A percentile compares a stretch with the other conserved stretches of the same genome.
phyloP scores from a whole-genome alignment of 2,888 invertebrate genomes.

The Papilio gigon region DNA sequence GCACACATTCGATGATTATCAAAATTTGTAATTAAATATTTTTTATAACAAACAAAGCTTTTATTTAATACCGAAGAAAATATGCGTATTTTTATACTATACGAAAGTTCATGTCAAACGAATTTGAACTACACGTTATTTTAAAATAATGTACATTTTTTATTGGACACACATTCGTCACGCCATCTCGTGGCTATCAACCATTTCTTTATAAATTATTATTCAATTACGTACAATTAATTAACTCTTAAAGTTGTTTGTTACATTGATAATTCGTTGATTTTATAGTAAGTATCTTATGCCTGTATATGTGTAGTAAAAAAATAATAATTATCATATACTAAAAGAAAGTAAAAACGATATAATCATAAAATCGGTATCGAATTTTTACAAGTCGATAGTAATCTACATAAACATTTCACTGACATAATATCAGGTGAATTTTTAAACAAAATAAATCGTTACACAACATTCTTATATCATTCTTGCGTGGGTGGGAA shows the following conservation, averaged over 20 bases:
- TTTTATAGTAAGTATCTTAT: too few relatives aligned
- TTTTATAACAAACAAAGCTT: background rate
- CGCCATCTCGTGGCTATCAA: background rate
- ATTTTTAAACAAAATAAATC: constrained; percentile 41
- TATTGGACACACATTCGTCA: too few relatives aligned
- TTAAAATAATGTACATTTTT: background rate
- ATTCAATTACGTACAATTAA: background rate
- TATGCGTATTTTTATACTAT: too few relatives aligned
- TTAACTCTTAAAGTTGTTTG: background rate
- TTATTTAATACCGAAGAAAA: background rate
- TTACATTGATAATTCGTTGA: background rate
- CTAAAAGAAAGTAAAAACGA: constrained; percentile 49
- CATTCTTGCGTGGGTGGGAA: constrained; percentile 14
- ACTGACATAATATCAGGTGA: constrained; percentile 44
- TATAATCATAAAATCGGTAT: constrained; percentile 43
- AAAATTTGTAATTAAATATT: constrained; percentile 27
- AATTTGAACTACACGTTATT: background rate
- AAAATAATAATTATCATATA: constrained; percentile 1
- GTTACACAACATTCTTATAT: constrained; percentile 36
- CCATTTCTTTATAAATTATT: background rate
- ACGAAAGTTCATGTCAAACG: too few relatives aligned
- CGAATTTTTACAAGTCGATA: constrained; percentile 42
- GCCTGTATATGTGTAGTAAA: too few relatives aligned
- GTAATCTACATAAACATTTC: constrained; percentile 47
- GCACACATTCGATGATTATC: background rate